phyloP scores from a whole-genome alignment of 2,113 vertebrate species.

The Crotalus viridis region DNA sequence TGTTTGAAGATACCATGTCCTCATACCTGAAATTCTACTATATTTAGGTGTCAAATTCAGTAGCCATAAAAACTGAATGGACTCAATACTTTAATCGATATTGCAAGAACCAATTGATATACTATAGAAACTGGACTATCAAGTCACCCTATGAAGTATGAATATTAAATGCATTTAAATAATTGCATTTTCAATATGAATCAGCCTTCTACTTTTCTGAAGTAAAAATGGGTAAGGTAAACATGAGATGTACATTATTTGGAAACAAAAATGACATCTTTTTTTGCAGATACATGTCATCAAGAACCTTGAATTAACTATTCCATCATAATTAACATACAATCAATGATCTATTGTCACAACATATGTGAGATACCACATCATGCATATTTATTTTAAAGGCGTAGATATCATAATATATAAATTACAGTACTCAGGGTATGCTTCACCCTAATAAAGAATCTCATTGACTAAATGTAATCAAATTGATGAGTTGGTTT shows the following conservation, averaged over 20 bases:
- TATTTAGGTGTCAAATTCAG: background rate
- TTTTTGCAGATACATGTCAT: background rate
- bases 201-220: background rate
- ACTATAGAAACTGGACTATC: background rate
- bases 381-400: background rate
- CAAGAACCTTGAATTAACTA: background rate
- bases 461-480: background rate
- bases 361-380: background rate
- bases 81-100: background rate
- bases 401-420: background rate
- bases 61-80: background rate
- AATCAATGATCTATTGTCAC: background rate
- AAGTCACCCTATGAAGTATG: background rate
- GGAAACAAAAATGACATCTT: background rate
- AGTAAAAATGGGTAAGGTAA: background rate
- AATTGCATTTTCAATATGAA: background rate
- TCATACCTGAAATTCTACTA: background rate
- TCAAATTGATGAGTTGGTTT: background rate
- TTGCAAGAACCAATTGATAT: background rate
- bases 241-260: background rate
- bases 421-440: background rate
- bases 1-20: background rate
- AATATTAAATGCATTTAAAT: background rate
- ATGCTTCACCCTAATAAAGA: background rate
- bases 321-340: background rate